These are phyloP conservation scores for Brienomyrus brachyistius DNA, from an alignment of 2,113 vertebrate genomes.

Conservation along the genomic window DNA sequence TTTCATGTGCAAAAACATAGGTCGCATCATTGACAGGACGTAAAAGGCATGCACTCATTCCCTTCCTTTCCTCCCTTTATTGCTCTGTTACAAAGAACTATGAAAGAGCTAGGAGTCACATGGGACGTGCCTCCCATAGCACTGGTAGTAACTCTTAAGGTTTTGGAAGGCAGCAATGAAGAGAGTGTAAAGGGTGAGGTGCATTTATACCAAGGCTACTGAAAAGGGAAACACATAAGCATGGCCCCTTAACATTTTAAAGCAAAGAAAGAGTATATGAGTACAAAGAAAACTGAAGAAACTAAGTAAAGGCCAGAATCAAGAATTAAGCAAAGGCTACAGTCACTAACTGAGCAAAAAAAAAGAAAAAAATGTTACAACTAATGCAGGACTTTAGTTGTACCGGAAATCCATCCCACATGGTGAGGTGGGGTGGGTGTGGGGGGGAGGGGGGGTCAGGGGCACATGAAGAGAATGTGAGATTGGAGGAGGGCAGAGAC, in stretches of 20 bases:
- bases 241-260: background rate
- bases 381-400: conserved; percentile 48
- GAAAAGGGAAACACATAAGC: conserved; percentile 38
- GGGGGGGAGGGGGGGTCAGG: background rate
- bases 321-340: conserved; percentile 27
- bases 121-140: background rate
- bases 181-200: background rate
- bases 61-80: background rate
- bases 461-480: background rate
- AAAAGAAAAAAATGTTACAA: conserved; percentile 38
- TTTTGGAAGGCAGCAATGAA: background rate
- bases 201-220: conserved; percentile 42
- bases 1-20: background rate
- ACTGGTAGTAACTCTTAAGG: background rate
- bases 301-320: background rate
- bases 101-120: background rate
- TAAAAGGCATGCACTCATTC: background rate
- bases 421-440: background rate
- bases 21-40: background rate
- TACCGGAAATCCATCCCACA: conserved; percentile 59
- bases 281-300: background rate
- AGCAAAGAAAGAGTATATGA: background rate
- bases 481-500: background rate
- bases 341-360: conserved; percentile 45
- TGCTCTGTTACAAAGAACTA: background rate